Evolutionary conservation across 2,888 invertebrate genomes (phyloP).

Genomic region (Capitulum mitella): DNA sequence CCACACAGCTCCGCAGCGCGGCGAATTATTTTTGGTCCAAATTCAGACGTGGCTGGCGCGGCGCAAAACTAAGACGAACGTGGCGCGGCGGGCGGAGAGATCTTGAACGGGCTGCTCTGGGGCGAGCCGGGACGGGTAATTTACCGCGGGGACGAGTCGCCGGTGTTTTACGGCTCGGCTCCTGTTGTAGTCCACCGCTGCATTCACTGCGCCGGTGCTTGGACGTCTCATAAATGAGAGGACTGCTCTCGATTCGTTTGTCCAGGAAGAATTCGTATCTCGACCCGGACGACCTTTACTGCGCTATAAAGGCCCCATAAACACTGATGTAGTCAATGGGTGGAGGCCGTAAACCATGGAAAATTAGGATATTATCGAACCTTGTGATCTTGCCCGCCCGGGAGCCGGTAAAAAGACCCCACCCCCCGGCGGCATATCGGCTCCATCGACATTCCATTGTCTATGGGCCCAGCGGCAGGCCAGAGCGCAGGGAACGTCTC

Average conservation of each 20-base stretch:
- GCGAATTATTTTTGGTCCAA: no score
- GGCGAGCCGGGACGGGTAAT: background rate
- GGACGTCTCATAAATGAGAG: background rate
- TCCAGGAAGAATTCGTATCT: background rate
- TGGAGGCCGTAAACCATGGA: background rate
- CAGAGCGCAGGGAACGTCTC: no score
- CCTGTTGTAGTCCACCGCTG: background rate
- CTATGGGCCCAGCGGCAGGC: background rate
- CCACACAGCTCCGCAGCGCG: no score
- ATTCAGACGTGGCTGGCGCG: no score
- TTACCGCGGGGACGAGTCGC: background rate
- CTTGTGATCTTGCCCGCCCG: background rate
- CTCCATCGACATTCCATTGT: background rate
- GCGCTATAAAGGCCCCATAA: conserved; percentile 5
- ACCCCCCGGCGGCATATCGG: background rate
- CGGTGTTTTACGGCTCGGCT: background rate
- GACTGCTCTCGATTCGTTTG: background rate
- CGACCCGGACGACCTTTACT: background rate
- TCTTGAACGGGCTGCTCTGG: no score
- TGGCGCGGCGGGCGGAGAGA: no score
- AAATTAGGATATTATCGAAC: conserved; percentile 5
- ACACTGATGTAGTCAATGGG: conserved; percentile 14
- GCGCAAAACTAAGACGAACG: no score
- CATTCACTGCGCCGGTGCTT: background rate
- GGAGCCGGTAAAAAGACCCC: background rate